phyloP scores from a whole-genome alignment of 2,888 invertebrate species.

The Glaucopsyche alexis region DNA sequence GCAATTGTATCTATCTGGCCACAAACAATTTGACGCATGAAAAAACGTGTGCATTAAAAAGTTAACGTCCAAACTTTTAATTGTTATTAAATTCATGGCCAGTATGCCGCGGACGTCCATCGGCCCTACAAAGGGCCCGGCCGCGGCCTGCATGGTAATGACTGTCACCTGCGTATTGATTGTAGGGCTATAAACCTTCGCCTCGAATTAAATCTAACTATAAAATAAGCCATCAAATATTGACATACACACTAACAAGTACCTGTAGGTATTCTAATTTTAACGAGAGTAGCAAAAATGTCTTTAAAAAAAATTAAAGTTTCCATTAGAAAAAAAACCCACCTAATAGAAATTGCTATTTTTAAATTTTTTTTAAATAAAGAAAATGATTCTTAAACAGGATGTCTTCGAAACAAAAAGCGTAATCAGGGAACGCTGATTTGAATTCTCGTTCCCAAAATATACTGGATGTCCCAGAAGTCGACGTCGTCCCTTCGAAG shows the following conservation, averaged over 20 bases:
- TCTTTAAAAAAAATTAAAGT: no score
- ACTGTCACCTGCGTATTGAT: constrained; percentile 7
- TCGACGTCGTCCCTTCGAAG: no score
- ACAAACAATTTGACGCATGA: background rate
- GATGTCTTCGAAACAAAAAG: no score
- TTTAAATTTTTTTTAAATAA: no score
- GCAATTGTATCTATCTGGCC: background rate
- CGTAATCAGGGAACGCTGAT: no score
- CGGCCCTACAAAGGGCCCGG: constrained; percentile 48
- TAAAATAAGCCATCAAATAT: background rate
- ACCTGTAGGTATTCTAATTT: no score
- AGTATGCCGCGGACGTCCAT: constrained; percentile 46
- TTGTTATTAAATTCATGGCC: constrained; percentile 42
- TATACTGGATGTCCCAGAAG: no score
- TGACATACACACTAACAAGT: background rate
- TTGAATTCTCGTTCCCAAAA: no score
- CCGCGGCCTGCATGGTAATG: constrained; percentile 37
- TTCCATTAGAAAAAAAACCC: no score
- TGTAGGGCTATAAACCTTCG: background rate
- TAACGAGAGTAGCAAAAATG: no score
- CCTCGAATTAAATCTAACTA: background rate
- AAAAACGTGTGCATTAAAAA: background rate
- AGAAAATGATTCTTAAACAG: no score
- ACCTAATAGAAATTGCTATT: background rate
- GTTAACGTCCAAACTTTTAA: constrained; percentile 19